Conservation (phyloP, 1,140 invertebrate genomes). For the Lycorma delicatula region DNA sequence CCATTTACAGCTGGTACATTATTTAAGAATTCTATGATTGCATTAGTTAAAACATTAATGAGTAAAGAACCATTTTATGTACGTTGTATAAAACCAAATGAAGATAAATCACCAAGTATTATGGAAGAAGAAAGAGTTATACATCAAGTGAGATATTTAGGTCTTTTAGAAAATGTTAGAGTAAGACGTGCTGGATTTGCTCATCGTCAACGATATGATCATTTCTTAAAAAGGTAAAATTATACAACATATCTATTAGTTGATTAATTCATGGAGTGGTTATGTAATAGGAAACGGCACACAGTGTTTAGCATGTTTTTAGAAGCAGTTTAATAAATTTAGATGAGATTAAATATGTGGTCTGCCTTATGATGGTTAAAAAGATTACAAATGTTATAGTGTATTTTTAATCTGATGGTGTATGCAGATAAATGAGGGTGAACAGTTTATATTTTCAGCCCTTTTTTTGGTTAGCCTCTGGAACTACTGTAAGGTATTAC, state of each 20-base stretch:
- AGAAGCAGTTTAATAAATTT: too few species aligned
- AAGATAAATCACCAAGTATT: constrained; percentile 72
- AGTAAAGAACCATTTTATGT: constrained; percentile 95
- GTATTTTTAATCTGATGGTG: too few species aligned
- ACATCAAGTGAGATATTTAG: constrained; percentile 87
- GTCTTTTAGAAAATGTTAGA: constrained; percentile 85
- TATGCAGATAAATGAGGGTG: too few species aligned
- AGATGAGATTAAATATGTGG: too few species aligned
- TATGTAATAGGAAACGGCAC: too few species aligned
- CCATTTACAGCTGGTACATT: constrained; percentile 86
- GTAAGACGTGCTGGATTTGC: constrained; percentile 91
- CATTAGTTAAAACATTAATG: constrained; percentile 76
- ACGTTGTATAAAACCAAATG: constrained; percentile 93
- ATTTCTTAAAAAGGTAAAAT: constrained; percentile 64
- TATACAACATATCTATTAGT: not conserved
- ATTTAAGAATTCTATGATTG: constrained; percentile 91
- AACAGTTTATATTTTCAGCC: too few species aligned
- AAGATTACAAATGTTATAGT: too few species aligned
- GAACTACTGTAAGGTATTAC: too few species aligned
- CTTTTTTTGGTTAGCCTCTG: too few species aligned
- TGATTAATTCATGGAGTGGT: not conserved
- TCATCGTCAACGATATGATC: constrained; percentile 80
- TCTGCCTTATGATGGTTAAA: too few species aligned
- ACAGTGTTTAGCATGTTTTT: too few species aligned
- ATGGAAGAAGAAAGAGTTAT: constrained; percentile 72